These are phyloP conservation scores for Drosophila suzukii DNA, from an alignment of 1,140 invertebrate genomes.

Conservation along the genomic window DNA sequence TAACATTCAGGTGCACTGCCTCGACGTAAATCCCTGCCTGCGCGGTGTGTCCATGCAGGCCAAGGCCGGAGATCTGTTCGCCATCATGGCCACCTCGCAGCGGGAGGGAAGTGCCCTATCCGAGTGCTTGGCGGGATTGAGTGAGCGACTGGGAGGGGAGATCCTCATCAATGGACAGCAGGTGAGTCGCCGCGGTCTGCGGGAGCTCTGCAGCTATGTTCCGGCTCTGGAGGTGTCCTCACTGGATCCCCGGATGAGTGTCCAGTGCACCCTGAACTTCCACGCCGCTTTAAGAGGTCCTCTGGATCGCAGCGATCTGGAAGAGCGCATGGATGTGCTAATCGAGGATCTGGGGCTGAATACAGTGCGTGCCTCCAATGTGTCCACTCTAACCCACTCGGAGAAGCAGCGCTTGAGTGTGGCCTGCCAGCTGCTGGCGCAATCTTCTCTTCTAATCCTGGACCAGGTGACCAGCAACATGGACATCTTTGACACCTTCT, in stretches of 20 bases:
- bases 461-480: constrained; percentile 96
- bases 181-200: constrained; percentile 89
- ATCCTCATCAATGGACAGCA: constrained; percentile 94
- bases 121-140: constrained; percentile 91
- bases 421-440: constrained; percentile 93
- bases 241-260: constrained; percentile 90
- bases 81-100: constrained; percentile 94
- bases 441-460: constrained; percentile 92
- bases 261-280: constrained; percentile 92
- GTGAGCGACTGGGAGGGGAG: constrained; percentile 90
- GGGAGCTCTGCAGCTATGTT: constrained; percentile 85
- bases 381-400: constrained; percentile 92
- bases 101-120: constrained; percentile 92
- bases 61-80: constrained; percentile 94
- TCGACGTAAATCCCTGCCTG: constrained; percentile 86
- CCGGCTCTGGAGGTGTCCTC: constrained; percentile 78
- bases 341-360: constrained; percentile 96
- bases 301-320: constrained; percentile 87
- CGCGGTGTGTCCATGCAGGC: constrained; percentile 92
- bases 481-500: constrained; percentile 98
- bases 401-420: constrained; percentile 94
- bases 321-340: constrained; percentile 90
- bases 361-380: constrained; percentile 92
- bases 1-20: constrained; percentile 88
- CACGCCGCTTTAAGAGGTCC: constrained; percentile 90